Evolutionary conservation across 1,140 invertebrate genomes (phyloP), one percentile per base, ranked within the genome.

Genomic region (Cataglyphis hispanica): DNA sequence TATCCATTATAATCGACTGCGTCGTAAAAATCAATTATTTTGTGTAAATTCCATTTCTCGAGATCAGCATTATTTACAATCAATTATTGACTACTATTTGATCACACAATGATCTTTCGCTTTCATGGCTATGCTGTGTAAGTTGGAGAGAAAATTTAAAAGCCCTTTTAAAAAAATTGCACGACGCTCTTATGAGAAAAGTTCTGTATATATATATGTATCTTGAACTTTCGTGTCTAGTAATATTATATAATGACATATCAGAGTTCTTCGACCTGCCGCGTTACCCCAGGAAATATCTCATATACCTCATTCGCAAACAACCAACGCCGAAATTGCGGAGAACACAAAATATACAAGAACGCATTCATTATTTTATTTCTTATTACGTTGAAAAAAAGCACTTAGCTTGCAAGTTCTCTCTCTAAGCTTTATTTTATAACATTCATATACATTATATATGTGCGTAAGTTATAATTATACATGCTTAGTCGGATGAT

Each of bases 111-210:
- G 27, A 64, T 66, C 11, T 66, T 11, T 13, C 27, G 8, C 6
- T 58, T 58, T 81, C 27, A 43, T 34, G n/a, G 27, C 53, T 46
- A 19, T 19, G 10, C 3, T 10, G 25, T 43, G 25, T 8, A 74
- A 56, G 22, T 69, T 25, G 19, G 60, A 66, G 13, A 50, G 53
- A 60, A 74, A 83, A 83, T 83, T 72, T 53, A 60, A 83, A 83
- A 83, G 67, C 67, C 67, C 78, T 83, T 74, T 83, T 46, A 74
- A 72, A 83, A 81, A 83, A 74, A 74, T 83, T 74, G 67, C 78
- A 16, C 67, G 37, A 83, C 37, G 37, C 78, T 72, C 66, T 83
- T 83, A 74, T 83, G 78, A 83, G 78, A 83, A 83, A 83, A 83
- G 66, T 83, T 74, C 46, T 8, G 46, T 81, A 19, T 81, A 58